These are phyloP conservation scores for Esox lucius DNA, from an alignment of 2,797 vertebrate species.

Conservation along the genomic window DNA sequence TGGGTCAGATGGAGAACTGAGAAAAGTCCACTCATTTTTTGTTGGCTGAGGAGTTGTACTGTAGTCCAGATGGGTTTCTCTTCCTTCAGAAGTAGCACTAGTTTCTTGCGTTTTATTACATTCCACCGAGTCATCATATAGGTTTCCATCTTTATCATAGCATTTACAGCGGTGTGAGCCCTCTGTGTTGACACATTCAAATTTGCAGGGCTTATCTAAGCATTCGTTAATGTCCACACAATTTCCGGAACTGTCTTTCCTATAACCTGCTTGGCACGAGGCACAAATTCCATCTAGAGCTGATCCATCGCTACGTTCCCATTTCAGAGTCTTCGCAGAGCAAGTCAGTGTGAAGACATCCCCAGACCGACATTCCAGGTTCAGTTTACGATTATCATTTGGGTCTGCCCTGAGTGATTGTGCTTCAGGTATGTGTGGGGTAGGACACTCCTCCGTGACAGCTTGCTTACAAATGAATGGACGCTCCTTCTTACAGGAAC, in stretches of 20 bases:
- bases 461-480: conserved; percentile 77
- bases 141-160: conserved; percentile 1
- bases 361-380: conserved; percentile 62
- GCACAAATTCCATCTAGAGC: conserved; percentile 50
- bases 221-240: conserved; percentile 67
- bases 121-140: not conserved
- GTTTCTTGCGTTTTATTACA: conserved; percentile 16
- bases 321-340: conserved; percentile 21
- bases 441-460: not conserved
- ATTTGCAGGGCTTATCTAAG: conserved; percentile 34
- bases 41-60: not conserved
- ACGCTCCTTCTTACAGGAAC: conserved; percentile 48
- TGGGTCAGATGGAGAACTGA: not conserved
- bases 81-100: not conserved
- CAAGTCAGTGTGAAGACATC: conserved; percentile 59
- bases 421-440: not conserved
- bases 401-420: conserved; percentile 17
- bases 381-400: conserved; percentile 20
- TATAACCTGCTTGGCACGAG: conserved; percentile 46
- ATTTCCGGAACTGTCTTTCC: conserved; percentile 24
- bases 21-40: too few species aligned
- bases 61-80: not conserved
- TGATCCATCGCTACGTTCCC: conserved; percentile 42
- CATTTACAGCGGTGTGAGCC: conserved; percentile 64
- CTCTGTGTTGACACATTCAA: conserved; percentile 49